Base-by-base conservation (phyloP, 2,113 vertebrate species). In the Lophotis ruficrista region DNA sequence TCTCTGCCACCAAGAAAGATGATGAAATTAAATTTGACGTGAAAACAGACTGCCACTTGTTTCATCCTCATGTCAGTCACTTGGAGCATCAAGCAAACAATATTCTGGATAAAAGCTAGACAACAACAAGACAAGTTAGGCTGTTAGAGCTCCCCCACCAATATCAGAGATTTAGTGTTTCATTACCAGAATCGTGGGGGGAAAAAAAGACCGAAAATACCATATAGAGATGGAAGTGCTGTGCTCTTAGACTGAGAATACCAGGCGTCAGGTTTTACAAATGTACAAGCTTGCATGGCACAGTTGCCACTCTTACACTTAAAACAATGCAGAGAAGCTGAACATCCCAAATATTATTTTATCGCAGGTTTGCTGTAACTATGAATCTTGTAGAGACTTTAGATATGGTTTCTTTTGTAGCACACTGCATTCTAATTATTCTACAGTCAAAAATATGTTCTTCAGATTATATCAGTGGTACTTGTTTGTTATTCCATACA, bases 321-420 rank as follows among this genome's bases (percentile, higher is more conserved):
- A 25, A 65, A 58, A 33, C 9, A 8, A 30, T 0, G 7, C 11
- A 3, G 1, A 47, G 14, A 25, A 51, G 28, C 33, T 14, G n/a
- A 64, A 25, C 0, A 0, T 33, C 25, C n/a, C 19, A 28, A 69
- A 41, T 14, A 33, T 12, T 28, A 6, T 24, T 65, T 84, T 28
- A 69, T 22, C 38, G 37, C 60, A 73, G 47, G 43, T 23, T 21
- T 57, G 37, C 35, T 62, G 8, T 19, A 73, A n/a, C 37, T 38
- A 21, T 50, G 24, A 43, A 20, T 21, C 54, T 22, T 18, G 30
- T 13, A 35, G 37, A 21, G 48, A n/a, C 18, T 37, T 43, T 19
- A 30, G 20, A 30, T 51, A 43, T 0, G 2, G 56, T 10, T 83
- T n/a, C 41, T 38, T 68, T 38, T 91, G 35, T 15, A 51, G 38